Base-by-base conservation (phyloP, 2,797 vertebrate species). In the Thripadectes ignobilis region DNA sequence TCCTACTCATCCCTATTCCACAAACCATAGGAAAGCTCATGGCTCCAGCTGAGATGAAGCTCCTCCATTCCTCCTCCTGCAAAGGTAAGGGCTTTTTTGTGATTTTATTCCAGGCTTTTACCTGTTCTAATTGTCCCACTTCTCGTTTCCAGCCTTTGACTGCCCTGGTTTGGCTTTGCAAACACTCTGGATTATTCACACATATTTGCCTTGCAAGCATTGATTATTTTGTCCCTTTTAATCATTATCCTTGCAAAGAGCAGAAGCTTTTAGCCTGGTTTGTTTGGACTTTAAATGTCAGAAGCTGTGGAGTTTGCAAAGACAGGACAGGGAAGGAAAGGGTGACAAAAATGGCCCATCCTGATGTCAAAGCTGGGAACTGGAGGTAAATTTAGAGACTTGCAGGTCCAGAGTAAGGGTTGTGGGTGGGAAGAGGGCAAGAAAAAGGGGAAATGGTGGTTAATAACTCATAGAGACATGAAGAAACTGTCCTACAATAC, bases 251-350 rank as follows among this genome's bases (percentile, higher is more conserved):
- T 55, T 89, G 68, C 39, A 46, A 57, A 22, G 76, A 92, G 45
- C 65, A 59, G 79, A 11, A 59, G 93, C 39, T 73, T 82, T 93
- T 38, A 48, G 43, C 72, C 83, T 3, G 45, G 2, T 61, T 68
- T 81, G 51, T 93, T 95, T 80, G 9, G 39, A 63, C 69, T 89
- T 32, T 12, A 86, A 93, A 95, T 90, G 84, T 91, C 88, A 84
- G 49, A 17, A 54, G 46, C 16, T 0, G 27, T 3, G 29, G 18
- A 15, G 39, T 88, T 45, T 67, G 95, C 95, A 92, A 84, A 90
- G 61, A 46, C 29, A 18, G 38, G 61, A 46, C 29, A 18, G 38
- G 24, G 88, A 16, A n/a, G 63, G 43, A 49, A 65, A 66, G 15
- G 17, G 20, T 19, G 51, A 23, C 3, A 27, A 55, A 19, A 78